A percentile compares a stretch with the other conserved stretches of the same genome.
These are phyloP conservation scores for Apotomis turbidana DNA, from an alignment of 2,888 invertebrate genomes.

Conservation along the genomic window DNA sequence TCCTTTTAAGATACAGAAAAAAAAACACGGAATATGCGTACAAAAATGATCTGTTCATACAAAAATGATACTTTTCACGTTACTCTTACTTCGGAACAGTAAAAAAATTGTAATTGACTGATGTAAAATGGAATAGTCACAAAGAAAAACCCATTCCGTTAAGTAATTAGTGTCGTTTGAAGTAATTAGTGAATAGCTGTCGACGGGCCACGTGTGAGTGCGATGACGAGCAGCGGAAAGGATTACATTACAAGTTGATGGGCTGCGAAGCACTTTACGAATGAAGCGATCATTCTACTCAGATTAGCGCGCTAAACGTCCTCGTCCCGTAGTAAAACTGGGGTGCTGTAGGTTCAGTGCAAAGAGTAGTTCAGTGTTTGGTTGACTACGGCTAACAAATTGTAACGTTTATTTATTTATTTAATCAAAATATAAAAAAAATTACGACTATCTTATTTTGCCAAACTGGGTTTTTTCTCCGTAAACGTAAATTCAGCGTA, in stretches of 20 bases:
- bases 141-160: slow-evolving; percentile 9
- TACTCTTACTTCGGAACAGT: not conserved
- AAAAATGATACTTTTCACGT: too few relatives aligned
- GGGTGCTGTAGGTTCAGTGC: not conserved
- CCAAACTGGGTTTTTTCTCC: too few relatives aligned
- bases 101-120: not conserved
- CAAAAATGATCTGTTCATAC: too few relatives aligned
- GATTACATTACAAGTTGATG: slow-evolving; percentile 14
- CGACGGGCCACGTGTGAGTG: slow-evolving; percentile 21
- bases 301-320: not conserved
- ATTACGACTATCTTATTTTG: too few relatives aligned
- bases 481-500: too few relatives aligned
- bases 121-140: not conserved
- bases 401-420: too few relatives aligned
- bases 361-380: not conserved
- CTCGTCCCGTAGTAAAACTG: not conserved
- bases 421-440: too few relatives aligned
- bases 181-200: slow-evolving; percentile 26
- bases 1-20: too few relatives aligned
- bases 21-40: too few relatives aligned
- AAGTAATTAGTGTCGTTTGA: slow-evolving; percentile 27
- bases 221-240: slow-evolving; percentile 11
- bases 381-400: too few relatives aligned
- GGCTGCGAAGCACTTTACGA: slow-evolving; percentile 6
- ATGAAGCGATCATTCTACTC: slow-evolving; percentile 2